phyloP scores from a whole-genome alignment of 2,113 vertebrate genomes.

The Epinephelus moara region DNA sequence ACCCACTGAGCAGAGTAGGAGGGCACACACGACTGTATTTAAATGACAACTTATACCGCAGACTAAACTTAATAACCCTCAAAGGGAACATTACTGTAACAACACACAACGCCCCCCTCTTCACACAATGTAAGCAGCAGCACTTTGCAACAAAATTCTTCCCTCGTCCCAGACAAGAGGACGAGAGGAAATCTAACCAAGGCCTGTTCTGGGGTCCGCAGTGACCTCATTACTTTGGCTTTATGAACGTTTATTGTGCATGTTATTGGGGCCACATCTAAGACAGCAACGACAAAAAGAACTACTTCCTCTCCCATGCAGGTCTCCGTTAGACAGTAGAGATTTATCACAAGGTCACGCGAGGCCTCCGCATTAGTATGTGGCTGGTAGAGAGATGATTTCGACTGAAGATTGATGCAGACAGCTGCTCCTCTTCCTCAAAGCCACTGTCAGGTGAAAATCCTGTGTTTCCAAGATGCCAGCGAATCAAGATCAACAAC shows the following conservation, averaged over 20 bases:
- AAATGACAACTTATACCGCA: conserved; percentile 57
- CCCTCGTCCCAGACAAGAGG: neutral
- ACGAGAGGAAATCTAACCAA: neutral
- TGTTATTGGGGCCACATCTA: neutral
- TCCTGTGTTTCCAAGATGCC: conserved; percentile 11
- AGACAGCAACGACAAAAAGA: neutral
- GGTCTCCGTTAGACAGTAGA: neutral
- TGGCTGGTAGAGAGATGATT: neutral
- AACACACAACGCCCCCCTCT: neutral
- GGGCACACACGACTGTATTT: conserved; percentile 40
- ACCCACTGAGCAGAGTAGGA: conserved; percentile 39
- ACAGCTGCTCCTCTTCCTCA: neutral
- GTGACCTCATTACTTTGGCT: conserved; percentile 67
- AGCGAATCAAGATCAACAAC: neutral
- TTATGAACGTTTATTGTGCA: conserved; percentile 25
- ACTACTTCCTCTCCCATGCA: neutral
- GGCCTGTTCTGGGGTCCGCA: conserved; percentile 35
- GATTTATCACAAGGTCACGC: conserved; percentile 44
- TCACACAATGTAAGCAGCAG: conserved; percentile 20
- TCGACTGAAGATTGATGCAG: neutral
- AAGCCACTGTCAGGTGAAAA: neutral
- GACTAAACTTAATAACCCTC: conserved; percentile 66
- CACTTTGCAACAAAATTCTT: conserved; percentile 12
- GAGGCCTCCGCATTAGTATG: conserved; percentile 19
- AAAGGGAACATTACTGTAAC: conserved; percentile 47